Evolutionary conservation across 2,797 vertebrate species (phyloP), one percentile per base, ranked within the genome.

Genomic region (Lagodon rhomboides): DNA sequence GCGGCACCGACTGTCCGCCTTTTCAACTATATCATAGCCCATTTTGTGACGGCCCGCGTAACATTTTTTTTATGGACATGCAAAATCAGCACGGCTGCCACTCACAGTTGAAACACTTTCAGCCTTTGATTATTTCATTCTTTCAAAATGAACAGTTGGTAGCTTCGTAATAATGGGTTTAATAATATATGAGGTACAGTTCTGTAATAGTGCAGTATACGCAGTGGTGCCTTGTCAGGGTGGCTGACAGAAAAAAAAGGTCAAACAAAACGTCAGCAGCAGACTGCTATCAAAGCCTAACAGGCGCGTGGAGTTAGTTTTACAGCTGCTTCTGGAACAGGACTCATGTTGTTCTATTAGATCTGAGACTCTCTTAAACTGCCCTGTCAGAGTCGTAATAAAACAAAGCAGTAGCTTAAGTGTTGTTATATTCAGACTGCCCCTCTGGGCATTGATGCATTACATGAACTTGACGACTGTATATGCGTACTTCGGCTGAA

Each of bases 311-410:
- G 62, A 77, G 67, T 69, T 74, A 56, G 67, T 74, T 86, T 80
- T 74, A 87, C 81, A 83, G 73, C 75, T 74, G 61, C 66, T 84
- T 69, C 72, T 79, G 77, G 58, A 77, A 75, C 58, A 70, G 56
- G 59, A 75, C 76, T 80, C 63, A 58, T 53, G 64, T 69, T 77
- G 68, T 38, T 81, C 51, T 64, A 46, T 83, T 61, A 82, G 80
- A 85, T 84, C 68, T 55, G 66, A 89, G 83, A 51, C 54, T 73
- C 61, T 78, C 22, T 80, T 87, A 77, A 90, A 84, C 77, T 58
- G 71, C 73, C 72, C 74, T 78, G 82, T 83, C 86, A 83, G 60
- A 85, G 73, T 85, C 68, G n/a, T 61, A 89, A 83, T 88, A 84
- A 87, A 88, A 83, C 77, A 88, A 89, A 89, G 77, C 75, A 75